These are phyloP conservation scores for Agrochola macilenta DNA, from an alignment of 2,888 invertebrate genomes.

Conservation along the genomic window DNA sequence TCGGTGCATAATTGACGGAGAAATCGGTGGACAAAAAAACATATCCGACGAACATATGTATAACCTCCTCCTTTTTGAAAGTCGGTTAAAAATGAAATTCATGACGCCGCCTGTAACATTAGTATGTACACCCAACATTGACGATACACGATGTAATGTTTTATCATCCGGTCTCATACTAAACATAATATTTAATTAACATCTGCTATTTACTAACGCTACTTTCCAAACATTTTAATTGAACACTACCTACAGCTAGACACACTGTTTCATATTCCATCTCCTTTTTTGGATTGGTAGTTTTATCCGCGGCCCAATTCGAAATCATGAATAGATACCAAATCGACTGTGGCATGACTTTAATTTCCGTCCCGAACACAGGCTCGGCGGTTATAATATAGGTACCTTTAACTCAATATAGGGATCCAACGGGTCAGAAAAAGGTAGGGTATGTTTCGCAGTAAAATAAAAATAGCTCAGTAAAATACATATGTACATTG, in stretches of 20 bases:
- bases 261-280: not conserved
- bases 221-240: not conserved
- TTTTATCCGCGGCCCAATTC: not conserved
- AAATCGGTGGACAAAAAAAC: no score
- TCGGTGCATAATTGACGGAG: no score
- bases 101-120: no score
- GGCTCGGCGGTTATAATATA: not conserved
- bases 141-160: not conserved
- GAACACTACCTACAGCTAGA: not conserved
- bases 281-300: not conserved
- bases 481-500: not conserved
- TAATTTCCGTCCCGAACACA: slow-evolving; percentile 33
- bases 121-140: no score
- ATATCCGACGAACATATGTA: no score
- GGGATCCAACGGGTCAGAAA: slow-evolving; percentile 21
- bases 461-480: not conserved
- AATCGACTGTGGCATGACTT: slow-evolving; percentile 18
- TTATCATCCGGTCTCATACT: not conserved
- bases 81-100: not conserved
- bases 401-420: not conserved
- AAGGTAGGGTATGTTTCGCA: not conserved
- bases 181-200: slow-evolving; percentile 1
- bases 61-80: no score
- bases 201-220: not conserved
- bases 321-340: slow-evolving; percentile 9